Conservation (phyloP, 2,113 vertebrate species). For the Panurus biarmicus region DNA sequence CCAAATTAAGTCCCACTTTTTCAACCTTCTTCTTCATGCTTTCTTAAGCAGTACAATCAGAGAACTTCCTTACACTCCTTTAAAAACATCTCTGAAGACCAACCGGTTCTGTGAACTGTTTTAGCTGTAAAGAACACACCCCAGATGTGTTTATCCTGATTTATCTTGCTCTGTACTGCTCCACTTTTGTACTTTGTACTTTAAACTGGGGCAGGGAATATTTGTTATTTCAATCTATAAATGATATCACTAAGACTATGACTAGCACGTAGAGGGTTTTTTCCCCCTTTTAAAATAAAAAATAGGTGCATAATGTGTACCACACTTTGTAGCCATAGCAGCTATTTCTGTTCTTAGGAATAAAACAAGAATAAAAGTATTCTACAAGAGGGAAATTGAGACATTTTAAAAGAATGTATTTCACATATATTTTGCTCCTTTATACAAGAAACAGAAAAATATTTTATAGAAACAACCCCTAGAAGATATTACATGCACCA, state of each 20-base stretch:
- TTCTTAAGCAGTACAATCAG: neutral
- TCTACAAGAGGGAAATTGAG: neutral
- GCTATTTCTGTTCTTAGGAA: neutral
- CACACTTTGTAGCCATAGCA: neutral
- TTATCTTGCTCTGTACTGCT: conserved; percentile 5
- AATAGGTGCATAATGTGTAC: neutral
- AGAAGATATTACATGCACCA: neutral
- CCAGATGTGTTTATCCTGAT: conserved; percentile 42
- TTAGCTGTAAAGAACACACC: conserved; percentile 26
- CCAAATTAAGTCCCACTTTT: neutral
- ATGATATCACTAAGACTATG: neutral
- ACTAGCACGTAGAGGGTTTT: neutral
- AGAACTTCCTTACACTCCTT: neutral
- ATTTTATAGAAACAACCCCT: neutral
- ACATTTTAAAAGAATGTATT: neutral
- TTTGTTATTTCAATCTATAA: neutral
- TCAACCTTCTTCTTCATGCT: neutral
- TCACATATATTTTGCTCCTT: neutral
- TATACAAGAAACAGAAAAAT: neutral
- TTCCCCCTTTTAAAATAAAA: neutral
- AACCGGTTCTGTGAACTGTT: conserved; percentile 5
- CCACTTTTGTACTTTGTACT: conserved; percentile 51
- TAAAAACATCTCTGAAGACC: neutral
- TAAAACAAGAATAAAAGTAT: neutral
- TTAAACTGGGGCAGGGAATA: conserved; percentile 19